Percentiles rank a stretch among this genome's conserved stretches.
Evolutionary conservation across 2,797 vertebrate genomes (phyloP).

Genomic region (Smutsia temminckii): DNA sequence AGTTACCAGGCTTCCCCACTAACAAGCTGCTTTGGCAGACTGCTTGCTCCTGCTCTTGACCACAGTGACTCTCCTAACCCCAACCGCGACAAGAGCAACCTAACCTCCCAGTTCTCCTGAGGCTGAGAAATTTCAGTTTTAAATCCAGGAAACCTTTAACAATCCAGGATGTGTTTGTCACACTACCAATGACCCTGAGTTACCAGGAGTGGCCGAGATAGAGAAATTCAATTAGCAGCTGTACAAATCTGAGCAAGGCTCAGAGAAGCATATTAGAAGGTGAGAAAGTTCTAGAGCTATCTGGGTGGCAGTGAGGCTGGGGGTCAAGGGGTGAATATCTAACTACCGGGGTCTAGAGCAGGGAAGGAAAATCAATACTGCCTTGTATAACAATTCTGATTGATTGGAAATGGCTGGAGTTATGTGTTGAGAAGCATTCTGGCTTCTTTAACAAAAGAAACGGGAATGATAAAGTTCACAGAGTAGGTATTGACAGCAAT

Average conservation of each 20-base stretch:
- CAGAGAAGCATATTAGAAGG: neutral
- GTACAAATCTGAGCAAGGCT: neutral
- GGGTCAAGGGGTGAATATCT: too few species aligned
- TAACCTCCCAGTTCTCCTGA: neutral
- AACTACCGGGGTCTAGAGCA: neutral
- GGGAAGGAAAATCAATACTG: neutral
- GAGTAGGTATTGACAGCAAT: neutral
- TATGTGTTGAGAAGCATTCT: neutral
- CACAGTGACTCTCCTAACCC: neutral
- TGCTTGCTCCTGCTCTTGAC: too few species aligned
- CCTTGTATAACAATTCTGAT: neutral
- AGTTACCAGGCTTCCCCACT: neutral
- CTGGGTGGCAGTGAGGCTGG: neutral
- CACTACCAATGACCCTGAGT: neutral
- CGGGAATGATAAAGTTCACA: neutral
- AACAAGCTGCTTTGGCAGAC: neutral
- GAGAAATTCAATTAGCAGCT: neutral
- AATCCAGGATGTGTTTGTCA: rapidly evolving
- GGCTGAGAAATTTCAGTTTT: neutral
- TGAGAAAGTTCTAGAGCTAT: neutral
- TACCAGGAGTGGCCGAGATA: neutral
- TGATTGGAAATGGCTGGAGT: neutral
- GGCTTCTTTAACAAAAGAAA: neutral
- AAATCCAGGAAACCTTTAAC: neutral
- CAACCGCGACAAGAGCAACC: neutral